A percentile compares a stretch with the other conserved stretches of the same genome.
These are phyloP conservation scores for Acromyrmex charruanus DNA, from an alignment of 1,140 invertebrate species.

Conservation along the genomic window DNA sequence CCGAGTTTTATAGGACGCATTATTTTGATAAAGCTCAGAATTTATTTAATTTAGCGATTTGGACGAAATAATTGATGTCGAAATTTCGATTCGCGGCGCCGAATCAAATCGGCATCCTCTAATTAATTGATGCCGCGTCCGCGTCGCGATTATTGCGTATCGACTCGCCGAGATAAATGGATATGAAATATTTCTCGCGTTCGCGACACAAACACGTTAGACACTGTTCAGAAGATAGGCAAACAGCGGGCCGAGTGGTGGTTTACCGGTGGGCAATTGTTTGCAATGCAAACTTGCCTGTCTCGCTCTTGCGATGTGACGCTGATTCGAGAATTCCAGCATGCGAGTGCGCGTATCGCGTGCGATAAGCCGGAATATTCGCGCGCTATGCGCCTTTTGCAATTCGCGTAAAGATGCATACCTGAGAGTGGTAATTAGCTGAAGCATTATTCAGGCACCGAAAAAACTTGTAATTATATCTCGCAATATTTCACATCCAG, in stretches of 20 bases:
- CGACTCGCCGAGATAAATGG: constrained; percentile 58
- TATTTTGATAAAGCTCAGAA: constrained; percentile 20
- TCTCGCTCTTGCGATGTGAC: constrained; percentile 8
- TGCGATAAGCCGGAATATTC: constrained; percentile 11
- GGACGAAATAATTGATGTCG: constrained; percentile 19
- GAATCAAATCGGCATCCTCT: not conserved
- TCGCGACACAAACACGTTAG: constrained; percentile 45
- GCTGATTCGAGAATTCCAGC: constrained; percentile 46
- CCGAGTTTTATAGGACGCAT: not conserved
- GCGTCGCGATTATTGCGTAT: constrained; percentile 49
- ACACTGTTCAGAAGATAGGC: constrained; percentile 25
- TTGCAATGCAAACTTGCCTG: constrained; percentile 40
- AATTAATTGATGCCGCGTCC: constrained; percentile 49
- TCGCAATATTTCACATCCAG: not conserved
- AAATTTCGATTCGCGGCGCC: constrained; percentile 25
- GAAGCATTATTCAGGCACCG: constrained; percentile 29
- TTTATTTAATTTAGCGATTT: constrained; percentile 48
- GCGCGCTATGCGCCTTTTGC: not conserved
- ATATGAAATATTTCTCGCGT: constrained; percentile 62
- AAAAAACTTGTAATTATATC: constrained; percentile 40
- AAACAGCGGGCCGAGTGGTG: constrained; percentile 53
- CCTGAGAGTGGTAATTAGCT: constrained; percentile 34
- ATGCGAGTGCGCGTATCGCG: constrained; percentile 30
- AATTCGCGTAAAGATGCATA: constrained; percentile 10
- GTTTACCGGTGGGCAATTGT: constrained; percentile 56